phyloP scores from a whole-genome alignment of 1,140 invertebrate species.

The Drosophila triauraria region DNA sequence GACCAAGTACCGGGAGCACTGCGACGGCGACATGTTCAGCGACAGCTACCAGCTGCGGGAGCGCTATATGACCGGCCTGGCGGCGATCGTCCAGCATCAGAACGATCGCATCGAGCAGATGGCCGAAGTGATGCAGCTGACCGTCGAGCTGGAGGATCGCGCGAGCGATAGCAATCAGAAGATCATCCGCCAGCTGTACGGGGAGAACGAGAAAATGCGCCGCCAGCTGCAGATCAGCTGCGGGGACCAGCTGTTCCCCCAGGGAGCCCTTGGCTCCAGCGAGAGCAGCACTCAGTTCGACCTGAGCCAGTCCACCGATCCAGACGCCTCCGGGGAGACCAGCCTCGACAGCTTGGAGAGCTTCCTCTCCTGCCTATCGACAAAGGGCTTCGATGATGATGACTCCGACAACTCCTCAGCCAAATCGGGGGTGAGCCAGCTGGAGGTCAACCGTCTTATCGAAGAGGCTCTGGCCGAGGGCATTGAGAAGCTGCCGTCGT shows the following conservation, averaged over 20 bases:
- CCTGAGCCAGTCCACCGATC: not conserved
- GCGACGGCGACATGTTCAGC: constrained; percentile 28
- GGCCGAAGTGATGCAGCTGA: constrained; percentile 44
- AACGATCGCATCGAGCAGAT: constrained; percentile 57
- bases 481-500: not conserved
- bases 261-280: constrained; percentile 6
- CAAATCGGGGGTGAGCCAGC: constrained; percentile 9
- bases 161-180: constrained; percentile 32
- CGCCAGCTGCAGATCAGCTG: constrained; percentile 54
- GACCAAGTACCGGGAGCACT: constrained; percentile 58
- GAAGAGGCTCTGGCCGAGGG: constrained; percentile 30
- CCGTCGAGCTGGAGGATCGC: constrained; percentile 38
- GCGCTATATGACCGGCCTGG: constrained; percentile 43
- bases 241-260: constrained; percentile 14
- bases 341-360: constrained; percentile 45
- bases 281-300: constrained; percentile 57
- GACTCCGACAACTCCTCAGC: constrained; percentile 4
- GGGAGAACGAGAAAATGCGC: constrained; percentile 58
- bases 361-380: constrained; percentile 49
- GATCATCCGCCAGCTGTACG: constrained; percentile 33
- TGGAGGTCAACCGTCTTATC: constrained; percentile 32
- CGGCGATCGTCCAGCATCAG: constrained; percentile 32
- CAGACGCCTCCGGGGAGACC: not conserved
- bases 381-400: constrained; percentile 5
- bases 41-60: constrained; percentile 42